These are phyloP conservation scores for Coregonus ussuriensis DNA, from an alignment of 2,797 vertebrate genomes.

Conservation along the genomic window DNA sequence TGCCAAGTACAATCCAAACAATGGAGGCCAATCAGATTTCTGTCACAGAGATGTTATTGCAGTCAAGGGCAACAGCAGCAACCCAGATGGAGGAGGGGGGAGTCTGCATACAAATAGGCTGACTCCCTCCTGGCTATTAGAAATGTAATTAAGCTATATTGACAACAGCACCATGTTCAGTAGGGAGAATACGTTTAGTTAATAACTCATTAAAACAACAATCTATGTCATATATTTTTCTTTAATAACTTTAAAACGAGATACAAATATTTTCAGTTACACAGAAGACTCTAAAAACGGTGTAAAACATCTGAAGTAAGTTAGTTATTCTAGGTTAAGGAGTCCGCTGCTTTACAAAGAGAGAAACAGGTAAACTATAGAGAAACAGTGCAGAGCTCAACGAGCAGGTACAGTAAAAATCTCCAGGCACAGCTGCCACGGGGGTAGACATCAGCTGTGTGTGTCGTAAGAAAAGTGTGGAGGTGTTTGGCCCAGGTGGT, in stretches of 20 bases:
- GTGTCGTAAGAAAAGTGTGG: conserved; percentile 17
- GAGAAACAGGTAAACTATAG: conserved; percentile 1
- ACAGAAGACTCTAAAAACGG: conserved; percentile 62
- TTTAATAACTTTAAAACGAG: conserved; percentile 73
- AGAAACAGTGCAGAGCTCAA: conserved; percentile 50
- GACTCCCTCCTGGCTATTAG: background rate
- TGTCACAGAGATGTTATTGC: background rate
- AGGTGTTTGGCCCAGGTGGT: conserved; percentile 58
- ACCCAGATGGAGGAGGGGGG: background rate
- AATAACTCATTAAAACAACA: conserved; percentile 7
- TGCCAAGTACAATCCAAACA: background rate
- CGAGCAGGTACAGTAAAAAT: conserved; percentile 57
- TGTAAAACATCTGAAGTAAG: conserved; percentile 61
- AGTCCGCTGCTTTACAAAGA: conserved; percentile 28
- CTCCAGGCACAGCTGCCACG: conserved; percentile 67
- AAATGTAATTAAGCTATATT: background rate
- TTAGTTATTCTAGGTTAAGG: conserved; percentile 33
- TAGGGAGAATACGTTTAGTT: background rate
- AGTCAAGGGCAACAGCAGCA: background rate
- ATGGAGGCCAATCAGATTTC: background rate
- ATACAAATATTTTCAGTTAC: conserved; percentile 67
- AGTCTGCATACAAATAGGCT: background rate
- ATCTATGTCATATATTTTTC: conserved; percentile 40
- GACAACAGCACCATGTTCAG: background rate
- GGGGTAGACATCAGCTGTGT: conserved; percentile 46